Conservation (phyloP, 2,113 vertebrate genomes). For the Tragulus kanchil region DNA sequence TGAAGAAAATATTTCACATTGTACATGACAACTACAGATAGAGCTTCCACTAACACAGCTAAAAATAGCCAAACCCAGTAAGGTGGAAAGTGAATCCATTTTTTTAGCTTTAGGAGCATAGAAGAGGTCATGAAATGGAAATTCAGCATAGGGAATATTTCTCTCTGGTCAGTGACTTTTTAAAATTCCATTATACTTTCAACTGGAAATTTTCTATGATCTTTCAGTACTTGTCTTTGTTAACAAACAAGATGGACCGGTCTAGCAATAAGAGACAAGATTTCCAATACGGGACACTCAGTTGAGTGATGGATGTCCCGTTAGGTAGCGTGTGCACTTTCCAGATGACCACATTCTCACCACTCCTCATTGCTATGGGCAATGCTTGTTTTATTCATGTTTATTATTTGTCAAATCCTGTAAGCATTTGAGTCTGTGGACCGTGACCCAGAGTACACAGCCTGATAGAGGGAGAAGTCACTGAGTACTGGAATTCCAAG, state of each 20-base stretch:
- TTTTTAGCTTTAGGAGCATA: neutral
- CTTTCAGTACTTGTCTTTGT: neutral
- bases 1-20: constrained; percentile 8
- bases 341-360: neutral
- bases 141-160: neutral
- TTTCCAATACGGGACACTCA: neutral
- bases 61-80: neutral
- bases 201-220: neutral
- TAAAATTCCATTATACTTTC: neutral
- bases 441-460: neutral
- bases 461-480: neutral
- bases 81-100: neutral
- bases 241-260: neutral
- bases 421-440: neutral
- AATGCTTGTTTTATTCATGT: neutral
- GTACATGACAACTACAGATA: neutral
- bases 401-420: neutral
- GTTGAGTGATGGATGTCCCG: rapidly evolving
- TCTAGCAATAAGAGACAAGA: neutral
- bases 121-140: neutral
- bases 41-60: neutral
- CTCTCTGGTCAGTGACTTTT: neutral
- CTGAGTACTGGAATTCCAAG: neutral
- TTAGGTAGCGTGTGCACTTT: neutral
- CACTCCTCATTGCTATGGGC: neutral